Conservation (phyloP, 2,797 vertebrate genomes). For the Craterocephalus amniculus region DNA sequence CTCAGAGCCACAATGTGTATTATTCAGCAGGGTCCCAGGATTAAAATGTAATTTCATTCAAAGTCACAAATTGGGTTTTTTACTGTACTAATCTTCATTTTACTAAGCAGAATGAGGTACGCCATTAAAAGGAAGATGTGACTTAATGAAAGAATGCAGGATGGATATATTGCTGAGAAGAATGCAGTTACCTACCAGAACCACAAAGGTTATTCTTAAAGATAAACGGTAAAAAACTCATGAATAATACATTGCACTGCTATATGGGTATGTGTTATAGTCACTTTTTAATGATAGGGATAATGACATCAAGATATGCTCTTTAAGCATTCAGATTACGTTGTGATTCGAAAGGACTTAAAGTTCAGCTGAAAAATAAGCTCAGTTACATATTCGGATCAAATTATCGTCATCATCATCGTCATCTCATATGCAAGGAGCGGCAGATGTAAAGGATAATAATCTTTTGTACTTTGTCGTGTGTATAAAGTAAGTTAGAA, state of each 20-base stretch:
- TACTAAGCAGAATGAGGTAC: constrained; percentile 76
- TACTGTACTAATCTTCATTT: constrained; percentile 83
- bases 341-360: constrained; percentile 9
- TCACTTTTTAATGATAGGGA: constrained; percentile 26
- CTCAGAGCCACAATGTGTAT: constrained; percentile 76
- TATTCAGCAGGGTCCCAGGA: constrained; percentile 80
- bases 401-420: constrained; percentile 12
- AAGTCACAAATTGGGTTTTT: constrained; percentile 81
- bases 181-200: constrained; percentile 35
- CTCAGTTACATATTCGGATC: constrained; percentile 18
- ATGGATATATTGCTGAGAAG: constrained; percentile 66
- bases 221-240: constrained; percentile 43
- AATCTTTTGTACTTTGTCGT: constrained; percentile 3
- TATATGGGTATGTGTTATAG: constrained; percentile 10
- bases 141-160: constrained; percentile 79
- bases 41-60: constrained; percentile 86
- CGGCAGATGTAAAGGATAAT: constrained; percentile 21
- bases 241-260: constrained; percentile 32
- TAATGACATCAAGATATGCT: constrained; percentile 27
- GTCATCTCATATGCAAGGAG: background rate
- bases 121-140: constrained; percentile 71
- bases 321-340: constrained; percentile 26
- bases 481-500: constrained; percentile 3
- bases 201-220: constrained; percentile 59
- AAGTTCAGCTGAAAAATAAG: constrained; percentile 27